Percentiles rank a stretch among this genome's conserved stretches.
Evolutionary conservation across 2,113 vertebrate species (phyloP).

Genomic region (Myotis davidii): DNA sequence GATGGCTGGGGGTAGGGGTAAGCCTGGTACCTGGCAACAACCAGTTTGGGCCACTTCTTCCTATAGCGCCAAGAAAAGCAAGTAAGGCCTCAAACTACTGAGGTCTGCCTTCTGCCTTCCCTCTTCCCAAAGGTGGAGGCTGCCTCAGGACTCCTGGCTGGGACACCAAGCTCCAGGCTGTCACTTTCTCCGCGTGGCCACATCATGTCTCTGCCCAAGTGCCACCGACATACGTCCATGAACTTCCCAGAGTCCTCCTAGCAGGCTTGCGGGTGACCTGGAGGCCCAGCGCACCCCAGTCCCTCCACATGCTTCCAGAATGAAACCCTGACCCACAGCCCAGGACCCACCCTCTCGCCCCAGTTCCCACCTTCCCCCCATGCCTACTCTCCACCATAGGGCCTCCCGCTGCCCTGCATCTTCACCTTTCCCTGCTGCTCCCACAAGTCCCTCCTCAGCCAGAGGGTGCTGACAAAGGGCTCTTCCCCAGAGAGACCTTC

Average conservation of each 20-base stretch:
- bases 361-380: not conserved
- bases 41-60: not conserved
- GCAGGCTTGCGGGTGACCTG: rapidly evolving
- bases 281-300: too few species aligned
- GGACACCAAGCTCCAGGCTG: not conserved
- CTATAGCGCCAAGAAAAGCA: not conserved
- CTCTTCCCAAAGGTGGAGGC: not conserved
- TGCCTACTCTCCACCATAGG: rapidly evolving
- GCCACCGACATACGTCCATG: not conserved
- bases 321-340: not conserved
- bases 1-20: rapidly evolving
- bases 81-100: too few species aligned
- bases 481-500: not conserved
- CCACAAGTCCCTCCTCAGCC: not conserved
- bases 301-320: not conserved
- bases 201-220: not conserved
- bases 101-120: not conserved
- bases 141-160: not conserved
- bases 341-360: rapidly evolving
- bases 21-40: not conserved
- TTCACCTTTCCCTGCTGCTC: not conserved
- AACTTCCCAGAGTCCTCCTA: not conserved
- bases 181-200: not conserved
- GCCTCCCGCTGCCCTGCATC: not conserved
- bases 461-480: too few species aligned